A percentile compares a stretch with the other conserved stretches of the same genome.
phyloP scores from a whole-genome alignment of 2,888 invertebrate species.

The Phortica okadai region DNA sequence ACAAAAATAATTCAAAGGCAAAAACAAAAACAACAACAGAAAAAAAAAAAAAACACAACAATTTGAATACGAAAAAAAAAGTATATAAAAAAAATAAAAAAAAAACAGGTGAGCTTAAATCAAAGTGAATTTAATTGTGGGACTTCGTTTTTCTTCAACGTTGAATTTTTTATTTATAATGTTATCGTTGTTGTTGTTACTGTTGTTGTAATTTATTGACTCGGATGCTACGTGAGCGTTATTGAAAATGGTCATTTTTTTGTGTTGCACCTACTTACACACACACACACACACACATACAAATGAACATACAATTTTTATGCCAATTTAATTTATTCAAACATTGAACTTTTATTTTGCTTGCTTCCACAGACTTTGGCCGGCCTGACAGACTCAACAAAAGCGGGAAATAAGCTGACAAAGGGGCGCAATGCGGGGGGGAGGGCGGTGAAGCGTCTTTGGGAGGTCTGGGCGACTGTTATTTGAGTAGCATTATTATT shows the following conservation, averaged over 20 bases:
- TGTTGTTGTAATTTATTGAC: slow-evolving; percentile 57
- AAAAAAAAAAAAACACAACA: background rate
- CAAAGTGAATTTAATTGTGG: slow-evolving; percentile 46
- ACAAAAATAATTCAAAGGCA: slow-evolving; percentile 7
- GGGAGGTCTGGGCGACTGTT: background rate
- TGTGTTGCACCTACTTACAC: slow-evolving; percentile 17
- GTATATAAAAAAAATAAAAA: background rate
- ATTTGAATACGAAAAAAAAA: background rate
- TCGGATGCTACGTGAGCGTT: slow-evolving; percentile 34
- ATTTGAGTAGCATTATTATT: slow-evolving; percentile 20
- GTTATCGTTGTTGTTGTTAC: slow-evolving; percentile 33
- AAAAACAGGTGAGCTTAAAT: slow-evolving; percentile 12
- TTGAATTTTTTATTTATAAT: slow-evolving; percentile 29
- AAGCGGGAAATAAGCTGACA: background rate
- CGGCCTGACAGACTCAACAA: too few relatives aligned
- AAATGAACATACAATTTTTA: background rate
- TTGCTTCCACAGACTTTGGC: slow-evolving; percentile 15
- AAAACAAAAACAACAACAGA: slow-evolving; percentile 6
- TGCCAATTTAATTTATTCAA: slow-evolving; percentile 34
- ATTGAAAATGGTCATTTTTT: slow-evolving; percentile 36
- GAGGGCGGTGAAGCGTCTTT: background rate
- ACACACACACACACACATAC: too few relatives aligned
- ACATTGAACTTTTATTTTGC: slow-evolving; percentile 28
- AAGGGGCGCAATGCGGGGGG: background rate
- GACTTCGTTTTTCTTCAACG: slow-evolving; percentile 22